Evolutionary conservation across 2,113 vertebrate species (phyloP).

Genomic region (Osmerus eperlanus): DNA sequence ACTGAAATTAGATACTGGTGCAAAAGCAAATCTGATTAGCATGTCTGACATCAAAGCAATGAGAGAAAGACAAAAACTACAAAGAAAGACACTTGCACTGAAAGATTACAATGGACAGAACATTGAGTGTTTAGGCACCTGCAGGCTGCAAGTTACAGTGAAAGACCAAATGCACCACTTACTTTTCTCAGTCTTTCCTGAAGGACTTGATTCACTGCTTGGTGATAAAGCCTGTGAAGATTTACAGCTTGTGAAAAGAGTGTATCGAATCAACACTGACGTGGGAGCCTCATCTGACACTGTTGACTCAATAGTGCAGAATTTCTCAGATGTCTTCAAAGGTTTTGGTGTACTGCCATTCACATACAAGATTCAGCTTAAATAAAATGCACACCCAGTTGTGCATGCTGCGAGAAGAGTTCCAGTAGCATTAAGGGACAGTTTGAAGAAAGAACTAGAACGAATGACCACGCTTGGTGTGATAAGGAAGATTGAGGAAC

Average conservation of each 20-base stretch:
- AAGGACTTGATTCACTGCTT: constrained; percentile 23
- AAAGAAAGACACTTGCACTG: no score
- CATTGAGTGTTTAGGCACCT: no score
- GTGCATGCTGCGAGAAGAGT: not conserved
- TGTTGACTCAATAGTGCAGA: not conserved
- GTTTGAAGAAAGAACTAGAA: no score
- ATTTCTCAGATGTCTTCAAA: constrained; percentile 1
- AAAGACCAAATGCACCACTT: constrained; percentile 5
- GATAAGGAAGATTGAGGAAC: no score
- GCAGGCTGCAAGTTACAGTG: no score
- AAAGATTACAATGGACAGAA: no score
- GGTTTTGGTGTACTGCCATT: constrained; percentile 16
- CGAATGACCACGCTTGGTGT: not conserved
- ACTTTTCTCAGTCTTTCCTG: constrained; percentile 19
- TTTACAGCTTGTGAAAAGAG: constrained; percentile 18
- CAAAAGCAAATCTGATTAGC: no score
- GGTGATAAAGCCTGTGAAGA: constrained; percentile 20
- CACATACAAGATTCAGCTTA: constrained; percentile 16
- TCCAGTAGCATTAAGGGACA: no score
- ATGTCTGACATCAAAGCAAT: no score
- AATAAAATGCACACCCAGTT: constrained; percentile 6
- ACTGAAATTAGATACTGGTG: no score
- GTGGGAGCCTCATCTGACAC: not conserved
- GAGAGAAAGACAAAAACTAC: no score
- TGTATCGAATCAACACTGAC: constrained; percentile 6